Evolutionary conservation across 2,888 invertebrate genomes (phyloP).

Genomic region (Eupsilia transversa): DNA sequence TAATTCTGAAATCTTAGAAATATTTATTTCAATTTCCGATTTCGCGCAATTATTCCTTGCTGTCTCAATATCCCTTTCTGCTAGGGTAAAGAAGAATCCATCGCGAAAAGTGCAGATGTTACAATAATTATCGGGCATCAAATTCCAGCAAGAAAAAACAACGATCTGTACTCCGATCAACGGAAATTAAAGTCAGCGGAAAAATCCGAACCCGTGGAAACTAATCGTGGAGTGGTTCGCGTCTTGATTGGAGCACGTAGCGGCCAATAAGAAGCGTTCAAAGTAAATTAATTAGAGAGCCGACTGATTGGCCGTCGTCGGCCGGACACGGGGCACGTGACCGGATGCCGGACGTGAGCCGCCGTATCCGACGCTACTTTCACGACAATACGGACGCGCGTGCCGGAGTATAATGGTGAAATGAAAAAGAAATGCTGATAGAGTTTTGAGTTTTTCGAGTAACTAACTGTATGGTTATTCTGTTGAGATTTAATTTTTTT

Average conservation of each 20-base stretch:
- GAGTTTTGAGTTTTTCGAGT: slow-evolving; percentile 34
- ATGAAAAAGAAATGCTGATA: slow-evolving; percentile 59
- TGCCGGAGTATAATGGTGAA: slow-evolving; percentile 63
- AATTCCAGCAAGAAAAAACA: slow-evolving; percentile 27
- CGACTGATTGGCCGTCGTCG: slow-evolving; percentile 58
- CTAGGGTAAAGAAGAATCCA: background rate
- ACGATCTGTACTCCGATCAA: slow-evolving; percentile 43
- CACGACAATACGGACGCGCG: slow-evolving; percentile 59
- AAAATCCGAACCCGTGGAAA: slow-evolving; percentile 43
- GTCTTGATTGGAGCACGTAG: slow-evolving; percentile 66
- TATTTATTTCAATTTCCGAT: background rate
- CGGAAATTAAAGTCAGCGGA: slow-evolving; percentile 61
- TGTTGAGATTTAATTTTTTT: slow-evolving; percentile 19
- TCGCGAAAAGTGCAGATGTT: slow-evolving; percentile 13
- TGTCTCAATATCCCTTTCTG: background rate
- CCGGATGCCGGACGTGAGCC: slow-evolving; percentile 65
- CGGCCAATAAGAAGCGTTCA: slow-evolving; percentile 62
- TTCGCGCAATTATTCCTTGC: background rate
- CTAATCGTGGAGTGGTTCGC: slow-evolving; percentile 56
- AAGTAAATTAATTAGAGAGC: slow-evolving; percentile 64
- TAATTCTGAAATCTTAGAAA: background rate
- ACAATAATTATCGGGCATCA: slow-evolving; percentile 21
- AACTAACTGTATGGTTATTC: background rate
- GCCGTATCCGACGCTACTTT: slow-evolving; percentile 66
- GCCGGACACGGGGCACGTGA: slow-evolving; percentile 61